Conservation (phyloP, 1,140 invertebrate genomes). For the Panulirus ornatus region DNA sequence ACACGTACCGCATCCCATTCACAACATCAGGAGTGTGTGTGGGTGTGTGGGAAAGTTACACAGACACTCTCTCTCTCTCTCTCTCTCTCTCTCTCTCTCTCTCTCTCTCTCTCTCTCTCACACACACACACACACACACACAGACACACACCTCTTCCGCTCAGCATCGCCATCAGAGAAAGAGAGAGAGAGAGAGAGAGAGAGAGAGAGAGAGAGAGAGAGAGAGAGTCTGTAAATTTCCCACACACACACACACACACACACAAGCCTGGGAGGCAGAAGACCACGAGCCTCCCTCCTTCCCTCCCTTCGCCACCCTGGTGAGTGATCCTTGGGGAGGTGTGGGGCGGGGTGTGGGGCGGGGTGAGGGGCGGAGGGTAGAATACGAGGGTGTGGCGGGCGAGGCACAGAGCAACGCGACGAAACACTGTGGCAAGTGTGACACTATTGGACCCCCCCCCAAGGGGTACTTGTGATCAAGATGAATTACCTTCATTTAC, state of each 20-base stretch:
- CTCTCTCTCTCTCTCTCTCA: background rate
- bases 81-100: constrained; percentile 13
- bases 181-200: no score
- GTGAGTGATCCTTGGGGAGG: constrained; percentile 8
- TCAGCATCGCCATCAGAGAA: background rate
- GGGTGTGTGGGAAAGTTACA: no score
- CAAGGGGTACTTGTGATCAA: constrained; percentile 56
- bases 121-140: background rate
- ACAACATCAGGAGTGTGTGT: no score
- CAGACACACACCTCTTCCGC: background rate
- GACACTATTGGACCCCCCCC: no score
- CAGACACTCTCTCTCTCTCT: background rate
- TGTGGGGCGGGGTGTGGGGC: background rate
- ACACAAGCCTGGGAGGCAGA: no score
- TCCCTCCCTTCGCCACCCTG: no score
- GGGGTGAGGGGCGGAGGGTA: background rate
- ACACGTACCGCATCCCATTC: no score
- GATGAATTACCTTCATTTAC: constrained; percentile 65
- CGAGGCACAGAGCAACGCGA: background rate
- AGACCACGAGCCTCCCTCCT: background rate
- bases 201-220: no score
- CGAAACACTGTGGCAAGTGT: constrained; percentile 41
- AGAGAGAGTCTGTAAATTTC: no score
- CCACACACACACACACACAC: no score
- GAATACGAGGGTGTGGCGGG: background rate